phyloP scores from a whole-genome alignment of 2,113 vertebrate species.

The Nasalis larvatus region DNA sequence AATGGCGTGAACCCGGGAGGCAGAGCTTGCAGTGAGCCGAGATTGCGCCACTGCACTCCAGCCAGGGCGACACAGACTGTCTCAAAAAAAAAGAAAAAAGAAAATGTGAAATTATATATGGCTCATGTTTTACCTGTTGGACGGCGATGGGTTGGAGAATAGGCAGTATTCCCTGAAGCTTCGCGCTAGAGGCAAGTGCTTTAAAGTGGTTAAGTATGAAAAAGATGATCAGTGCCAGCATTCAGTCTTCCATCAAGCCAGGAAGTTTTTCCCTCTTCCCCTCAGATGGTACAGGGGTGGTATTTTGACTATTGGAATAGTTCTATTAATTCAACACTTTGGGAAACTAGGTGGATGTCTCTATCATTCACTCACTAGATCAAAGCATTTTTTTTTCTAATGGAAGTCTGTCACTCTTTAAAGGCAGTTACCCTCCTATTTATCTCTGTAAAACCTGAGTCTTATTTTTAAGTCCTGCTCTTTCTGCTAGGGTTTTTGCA shows the following conservation, averaged over 20 bases:
- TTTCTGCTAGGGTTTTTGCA: conserved; percentile 29
- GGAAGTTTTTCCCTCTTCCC: not conserved
- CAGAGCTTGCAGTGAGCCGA: too few species aligned
- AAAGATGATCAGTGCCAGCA: conserved; percentile 15
- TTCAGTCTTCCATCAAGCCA: not conserved
- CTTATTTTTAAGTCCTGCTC: conserved; percentile 15
- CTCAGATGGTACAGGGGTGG: not conserved
- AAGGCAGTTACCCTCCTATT: not conserved
- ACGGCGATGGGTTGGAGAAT: not conserved
- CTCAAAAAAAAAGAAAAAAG: not conserved
- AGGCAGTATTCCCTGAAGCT: not conserved
- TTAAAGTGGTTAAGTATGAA: not conserved
- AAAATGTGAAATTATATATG: not conserved
- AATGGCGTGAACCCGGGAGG: too few species aligned
- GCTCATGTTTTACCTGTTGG: not conserved
- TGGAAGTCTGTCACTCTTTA: not conserved
- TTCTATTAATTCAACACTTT: not conserved
- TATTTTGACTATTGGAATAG: conserved; percentile 36
- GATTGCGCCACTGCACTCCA: too few species aligned
- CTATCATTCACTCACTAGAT: not conserved
- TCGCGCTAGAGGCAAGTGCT: not conserved
- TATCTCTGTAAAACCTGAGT: not conserved
- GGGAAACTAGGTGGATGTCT: not conserved
- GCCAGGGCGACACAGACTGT: too few species aligned
- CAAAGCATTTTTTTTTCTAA: conserved; percentile 1